Conservation (phyloP, 2,113 vertebrate species). For the Oncorhynchus keta region DNA sequence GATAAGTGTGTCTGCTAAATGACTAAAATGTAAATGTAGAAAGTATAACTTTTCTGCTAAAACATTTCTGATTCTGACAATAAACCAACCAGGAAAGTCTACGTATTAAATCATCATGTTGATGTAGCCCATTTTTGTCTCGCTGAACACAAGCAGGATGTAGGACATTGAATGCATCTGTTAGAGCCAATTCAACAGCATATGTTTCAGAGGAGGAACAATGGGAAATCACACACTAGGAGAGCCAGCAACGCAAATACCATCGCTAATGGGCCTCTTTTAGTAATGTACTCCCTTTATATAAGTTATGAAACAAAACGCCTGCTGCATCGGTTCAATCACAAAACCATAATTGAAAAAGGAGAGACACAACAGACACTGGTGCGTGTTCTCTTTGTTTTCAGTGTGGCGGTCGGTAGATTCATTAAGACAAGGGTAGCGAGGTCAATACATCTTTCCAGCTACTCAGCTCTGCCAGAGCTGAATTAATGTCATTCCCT, state of each 20-base stretch:
- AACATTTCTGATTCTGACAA: background rate
- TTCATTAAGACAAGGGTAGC: constrained; percentile 16
- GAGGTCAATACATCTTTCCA: constrained; percentile 32
- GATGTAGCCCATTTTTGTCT: background rate
- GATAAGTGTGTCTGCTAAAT: too few species aligned
- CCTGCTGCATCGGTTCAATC: background rate
- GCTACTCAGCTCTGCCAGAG: constrained; percentile 29
- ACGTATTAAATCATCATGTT: background rate
- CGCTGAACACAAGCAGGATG: background rate
- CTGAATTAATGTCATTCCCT: constrained; percentile 21
- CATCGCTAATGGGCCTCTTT: background rate
- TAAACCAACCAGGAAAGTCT: background rate
- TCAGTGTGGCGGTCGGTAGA: background rate
- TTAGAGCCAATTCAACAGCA: constrained; percentile 3
- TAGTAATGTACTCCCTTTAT: constrained; percentile 1
- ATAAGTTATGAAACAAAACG: background rate
- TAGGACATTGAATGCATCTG: background rate
- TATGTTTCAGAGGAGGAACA: constrained; percentile 14
- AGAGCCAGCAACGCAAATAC: background rate
- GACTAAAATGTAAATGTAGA: too few species aligned
- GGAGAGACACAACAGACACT: constrained; percentile 15
- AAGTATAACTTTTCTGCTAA: background rate
- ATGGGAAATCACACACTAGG: constrained; percentile 3
- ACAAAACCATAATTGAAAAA: constrained; percentile 2
- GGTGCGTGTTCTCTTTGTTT: background rate